A percentile compares a stretch with the other conserved stretches of the same genome.
phyloP scores from a whole-genome alignment of 2,797 vertebrate genomes.

The Pangasius mekongensis region DNA sequence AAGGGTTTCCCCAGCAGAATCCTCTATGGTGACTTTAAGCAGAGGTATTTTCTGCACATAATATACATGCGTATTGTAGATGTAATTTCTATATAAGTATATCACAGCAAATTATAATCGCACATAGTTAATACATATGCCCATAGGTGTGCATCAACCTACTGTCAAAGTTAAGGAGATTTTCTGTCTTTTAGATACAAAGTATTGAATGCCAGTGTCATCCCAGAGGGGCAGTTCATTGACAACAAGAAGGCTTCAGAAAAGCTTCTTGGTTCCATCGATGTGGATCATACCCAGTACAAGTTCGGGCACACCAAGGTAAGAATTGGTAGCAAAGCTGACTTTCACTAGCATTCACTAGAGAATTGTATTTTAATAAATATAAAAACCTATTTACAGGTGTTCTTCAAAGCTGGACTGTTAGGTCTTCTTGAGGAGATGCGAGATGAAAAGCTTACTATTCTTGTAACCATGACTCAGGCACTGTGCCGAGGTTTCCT shows the following conservation, averaged over 20 bases:
- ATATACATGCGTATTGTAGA: neutral
- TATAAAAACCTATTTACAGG: slow-evolving; percentile 64
- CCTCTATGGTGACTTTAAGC: slow-evolving; percentile 89
- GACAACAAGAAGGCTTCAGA: slow-evolving; percentile 86
- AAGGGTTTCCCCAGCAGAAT: slow-evolving; percentile 90
- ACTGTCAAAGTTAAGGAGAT: neutral
- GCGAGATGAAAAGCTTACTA: slow-evolving; percentile 84
- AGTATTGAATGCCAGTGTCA: slow-evolving; percentile 83
- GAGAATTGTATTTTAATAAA: neutral
- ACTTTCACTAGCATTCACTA: neutral
- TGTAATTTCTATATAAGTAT: neutral
- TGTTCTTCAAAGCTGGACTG: slow-evolving; percentile 87
- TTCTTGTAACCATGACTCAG: slow-evolving; percentile 80
- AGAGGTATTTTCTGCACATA: slow-evolving; percentile 74
- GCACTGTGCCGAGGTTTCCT: slow-evolving; percentile 81
- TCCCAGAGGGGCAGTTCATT: slow-evolving; percentile 83
- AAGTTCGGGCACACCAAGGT: slow-evolving; percentile 87
- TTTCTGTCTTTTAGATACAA: slow-evolving; percentile 75
- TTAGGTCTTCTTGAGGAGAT: slow-evolving; percentile 84
- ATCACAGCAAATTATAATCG: neutral
- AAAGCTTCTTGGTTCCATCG: slow-evolving; percentile 81
- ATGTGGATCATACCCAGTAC: slow-evolving; percentile 82
- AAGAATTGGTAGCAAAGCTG: neutral
- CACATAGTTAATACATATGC: neutral
- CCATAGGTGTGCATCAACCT: neutral